phyloP scores from a whole-genome alignment of 64 coral and sea anemone genomes.

The Pachyseris speciosa region DNA sequence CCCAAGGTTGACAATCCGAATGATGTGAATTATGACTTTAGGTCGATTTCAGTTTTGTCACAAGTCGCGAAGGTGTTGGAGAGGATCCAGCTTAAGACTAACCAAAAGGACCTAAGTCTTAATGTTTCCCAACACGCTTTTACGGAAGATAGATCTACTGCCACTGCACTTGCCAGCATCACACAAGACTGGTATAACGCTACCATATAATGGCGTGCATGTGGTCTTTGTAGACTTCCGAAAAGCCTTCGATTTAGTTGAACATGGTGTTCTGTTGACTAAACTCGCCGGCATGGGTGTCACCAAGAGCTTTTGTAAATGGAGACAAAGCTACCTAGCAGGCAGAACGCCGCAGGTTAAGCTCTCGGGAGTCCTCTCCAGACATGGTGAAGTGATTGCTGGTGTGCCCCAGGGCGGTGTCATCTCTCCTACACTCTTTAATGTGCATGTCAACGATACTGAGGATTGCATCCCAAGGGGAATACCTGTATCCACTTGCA shows the following conservation, averaged over 20 bases:
- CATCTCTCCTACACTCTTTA: slow-evolving; percentile 26
- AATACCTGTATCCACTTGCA: neutral
- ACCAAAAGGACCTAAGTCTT: slow-evolving; percentile 11
- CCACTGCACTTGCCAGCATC: slow-evolving; percentile 40
- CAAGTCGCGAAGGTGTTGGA: slow-evolving; percentile 53
- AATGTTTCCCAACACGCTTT: slow-evolving; percentile 58
- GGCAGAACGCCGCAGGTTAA: slow-evolving; percentile 42
- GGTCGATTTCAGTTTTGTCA: slow-evolving; percentile 38
- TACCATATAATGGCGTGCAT: slow-evolving; percentile 19
- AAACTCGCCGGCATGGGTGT: slow-evolving; percentile 13
- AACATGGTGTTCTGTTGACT: slow-evolving; percentile 37
- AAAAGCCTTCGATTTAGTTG: slow-evolving; percentile 63
- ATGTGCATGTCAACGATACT: slow-evolving; percentile 19
- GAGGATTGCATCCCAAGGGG: neutral
- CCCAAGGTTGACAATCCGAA: slow-evolving; percentile 36
- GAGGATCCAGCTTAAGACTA: slow-evolving; percentile 42
- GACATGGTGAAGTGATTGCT: neutral
- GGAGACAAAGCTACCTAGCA: slow-evolving; percentile 28
- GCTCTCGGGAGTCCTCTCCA: slow-evolving; percentile 14
- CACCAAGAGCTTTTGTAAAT: slow-evolving; percentile 21
- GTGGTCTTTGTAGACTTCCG: slow-evolving; percentile 46
- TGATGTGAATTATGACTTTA: slow-evolving; percentile 44
- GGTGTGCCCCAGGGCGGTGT: slow-evolving; percentile 29
- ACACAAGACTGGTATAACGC: slow-evolving; percentile 58
- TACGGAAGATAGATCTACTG: slow-evolving; percentile 55